phyloP scores from a whole-genome alignment of 2,113 vertebrate species.

The Archilochus colubris region DNA sequence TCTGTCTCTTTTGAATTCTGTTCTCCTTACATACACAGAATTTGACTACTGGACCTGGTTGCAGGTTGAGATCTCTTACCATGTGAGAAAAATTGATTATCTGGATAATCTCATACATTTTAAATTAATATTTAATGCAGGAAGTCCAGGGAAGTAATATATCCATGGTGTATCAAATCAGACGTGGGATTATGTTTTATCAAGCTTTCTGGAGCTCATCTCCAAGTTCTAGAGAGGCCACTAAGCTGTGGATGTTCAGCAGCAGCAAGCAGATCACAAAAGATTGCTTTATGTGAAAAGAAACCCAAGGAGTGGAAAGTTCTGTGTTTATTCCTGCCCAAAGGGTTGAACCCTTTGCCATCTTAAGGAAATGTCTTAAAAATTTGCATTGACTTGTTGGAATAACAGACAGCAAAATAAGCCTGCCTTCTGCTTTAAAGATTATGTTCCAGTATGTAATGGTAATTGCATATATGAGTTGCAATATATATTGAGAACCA shows the following conservation, averaged over 20 bases:
- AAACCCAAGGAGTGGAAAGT: neutral
- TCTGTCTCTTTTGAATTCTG: rapidly evolving
- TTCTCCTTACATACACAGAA: neutral
- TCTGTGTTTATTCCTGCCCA: neutral
- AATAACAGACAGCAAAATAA: neutral
- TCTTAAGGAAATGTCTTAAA: neutral
- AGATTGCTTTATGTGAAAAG: neutral
- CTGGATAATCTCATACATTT: neutral
- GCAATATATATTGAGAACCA: neutral
- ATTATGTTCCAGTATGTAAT: neutral
- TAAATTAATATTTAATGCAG: neutral
- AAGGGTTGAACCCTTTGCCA: neutral
- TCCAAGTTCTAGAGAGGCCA: neutral
- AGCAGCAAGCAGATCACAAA: neutral
- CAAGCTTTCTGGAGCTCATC: neutral
- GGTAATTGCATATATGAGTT: neutral
- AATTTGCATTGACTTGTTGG: neutral
- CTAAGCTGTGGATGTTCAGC: neutral
- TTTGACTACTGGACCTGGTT: neutral
- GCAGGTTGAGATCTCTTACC: neutral
- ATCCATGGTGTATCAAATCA: neutral
- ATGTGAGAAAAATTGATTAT: neutral
- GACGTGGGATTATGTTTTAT: neutral
- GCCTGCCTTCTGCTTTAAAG: neutral
- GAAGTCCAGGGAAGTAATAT: neutral